Evolutionary conservation across 2,888 invertebrate genomes (phyloP), one percentile per base, ranked within the genome.

Genomic region (Himalopsyche japonica): DNA sequence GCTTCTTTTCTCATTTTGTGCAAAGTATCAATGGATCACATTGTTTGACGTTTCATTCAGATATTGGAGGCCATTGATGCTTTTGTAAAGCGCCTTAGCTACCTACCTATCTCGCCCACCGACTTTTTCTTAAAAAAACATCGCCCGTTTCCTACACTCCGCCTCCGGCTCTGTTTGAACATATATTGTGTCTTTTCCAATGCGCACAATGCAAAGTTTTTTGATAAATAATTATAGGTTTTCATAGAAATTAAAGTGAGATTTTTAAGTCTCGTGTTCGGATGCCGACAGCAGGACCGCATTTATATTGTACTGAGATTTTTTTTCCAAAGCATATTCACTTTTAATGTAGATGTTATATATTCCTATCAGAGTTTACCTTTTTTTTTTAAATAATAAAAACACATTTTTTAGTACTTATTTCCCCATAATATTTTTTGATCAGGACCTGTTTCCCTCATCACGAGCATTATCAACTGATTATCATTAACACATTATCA

Each of bases 191-290:
- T 78, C 57, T 57, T 34, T 79, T 79, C 30, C 57, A 64, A 32
- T 6, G 27, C 76, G 76, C 81, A 81, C 81, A 81, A 81, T 70
- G 76, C 70, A 34, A 57, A 20, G 57, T 57, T 57, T 57, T 57
- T 57, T 82, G 84, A 82, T 85, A 81, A 84, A 86, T 86, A 86
- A 86, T 86, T 85, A 86, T 57, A 79, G 76, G 34, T 76, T 82
- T 57, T 70, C 64, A 30, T 43, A 83, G 81, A 81, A 84, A 81
- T 80, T 76, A 70, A 20, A 78, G 49, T 70, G 79, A 64, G 82
- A 64, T 49, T 49, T 57, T 76, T 32, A 34, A 47, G 79, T 37
- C 48, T 79, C 77, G 77, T 34, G 77, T 79, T 37, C 37, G n/a
- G 48, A 18, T 79, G 37, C 37, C 34, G 79, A 34, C 43, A 15